These are phyloP conservation scores for Chloropsis hardwickii DNA, from an alignment of 2,113 vertebrate species.

Conservation along the genomic window DNA sequence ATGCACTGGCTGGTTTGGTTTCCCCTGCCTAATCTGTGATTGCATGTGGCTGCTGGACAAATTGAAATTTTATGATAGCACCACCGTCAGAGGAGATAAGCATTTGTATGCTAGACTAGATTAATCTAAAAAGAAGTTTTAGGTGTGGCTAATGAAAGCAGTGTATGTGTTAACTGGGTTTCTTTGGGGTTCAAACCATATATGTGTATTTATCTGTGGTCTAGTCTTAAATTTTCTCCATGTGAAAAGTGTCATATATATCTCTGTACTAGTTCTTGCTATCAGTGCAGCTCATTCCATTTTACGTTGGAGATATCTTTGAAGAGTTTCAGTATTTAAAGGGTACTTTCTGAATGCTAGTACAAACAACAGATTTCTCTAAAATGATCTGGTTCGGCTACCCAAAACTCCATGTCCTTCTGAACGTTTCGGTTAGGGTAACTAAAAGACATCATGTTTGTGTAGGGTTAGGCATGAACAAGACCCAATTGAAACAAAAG, in stretches of 20 bases:
- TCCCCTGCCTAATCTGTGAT: slow-evolving; percentile 33
- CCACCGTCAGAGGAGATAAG: slow-evolving; percentile 48
- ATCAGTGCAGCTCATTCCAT: not conserved
- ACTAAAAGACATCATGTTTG: not conserved
- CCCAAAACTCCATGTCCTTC: not conserved
- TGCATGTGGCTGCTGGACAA: slow-evolving; percentile 52
- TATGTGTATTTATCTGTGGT: not conserved
- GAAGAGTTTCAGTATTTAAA: not conserved
- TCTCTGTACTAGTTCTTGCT: not conserved
- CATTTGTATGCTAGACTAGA: slow-evolving; percentile 55
- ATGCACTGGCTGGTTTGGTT: slow-evolving; percentile 39
- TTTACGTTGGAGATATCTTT: not conserved
- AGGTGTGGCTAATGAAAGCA: slow-evolving; percentile 62
- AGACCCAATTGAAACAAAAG: not conserved
- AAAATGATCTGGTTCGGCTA: not conserved
- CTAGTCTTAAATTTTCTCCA: not conserved
- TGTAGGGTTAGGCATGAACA: not conserved
- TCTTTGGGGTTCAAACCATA: slow-evolving; percentile 17
- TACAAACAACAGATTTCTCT: not conserved
- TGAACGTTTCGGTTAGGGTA: not conserved
- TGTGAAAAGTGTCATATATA: not conserved
- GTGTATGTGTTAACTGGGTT: slow-evolving; percentile 17
- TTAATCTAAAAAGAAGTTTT: slow-evolving; percentile 57
- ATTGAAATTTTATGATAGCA: slow-evolving; percentile 63
- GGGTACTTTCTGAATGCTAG: not conserved